Base-by-base conservation (phyloP, 2,797 vertebrate species). In the Lophotriccus pileatus region DNA sequence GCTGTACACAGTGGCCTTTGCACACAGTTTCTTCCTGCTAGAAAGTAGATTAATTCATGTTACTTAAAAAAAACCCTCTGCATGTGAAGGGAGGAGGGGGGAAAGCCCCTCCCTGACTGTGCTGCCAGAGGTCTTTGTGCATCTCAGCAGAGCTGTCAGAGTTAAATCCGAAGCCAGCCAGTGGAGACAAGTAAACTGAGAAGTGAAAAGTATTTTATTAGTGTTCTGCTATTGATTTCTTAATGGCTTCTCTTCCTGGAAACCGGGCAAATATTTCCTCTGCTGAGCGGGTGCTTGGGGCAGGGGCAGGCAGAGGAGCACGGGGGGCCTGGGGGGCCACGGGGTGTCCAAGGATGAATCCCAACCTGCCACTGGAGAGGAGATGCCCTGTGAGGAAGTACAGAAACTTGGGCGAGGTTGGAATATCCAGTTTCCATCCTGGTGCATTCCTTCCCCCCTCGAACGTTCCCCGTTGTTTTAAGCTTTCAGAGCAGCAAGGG, bases 191-290 rank as follows among this genome's bases (percentile, higher is more conserved):
- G 75, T 77, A 83, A 80, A 89, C 2, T 41, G 89, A 89, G 82
- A 80, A 69, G 59, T n/a, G 55, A 69, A 89, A 92, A 85, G 78
- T 85, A 85, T 92, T 96, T 94, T 95, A 83, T 95, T 91, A 91
- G 87, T 75, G 67, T 95, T 89, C 89, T 77, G 41, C 17, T 96
- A 95, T 96, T 68, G 95, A 96, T 95, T 91, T 89, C 91, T 96
- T 96, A 94, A 96, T 92, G 93, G 84, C 68, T 94, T 92, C 77
- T 93, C 91, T 96, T 96, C 95, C 96, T 87, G 94, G 94, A 96
- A 95, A 91, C 39, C 43, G 37, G 85, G 84, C 60, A 95, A 94
- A 90, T 50, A 66, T 91, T 96, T 91, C 62, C 39, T 86, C 55
- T 60, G 82, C 82, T 83, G 66, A 22, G 15, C 47, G 70, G 44